Evolutionary conservation across 2,797 vertebrate genomes (phyloP).

Genomic region (Fringilla coelebs): DNA sequence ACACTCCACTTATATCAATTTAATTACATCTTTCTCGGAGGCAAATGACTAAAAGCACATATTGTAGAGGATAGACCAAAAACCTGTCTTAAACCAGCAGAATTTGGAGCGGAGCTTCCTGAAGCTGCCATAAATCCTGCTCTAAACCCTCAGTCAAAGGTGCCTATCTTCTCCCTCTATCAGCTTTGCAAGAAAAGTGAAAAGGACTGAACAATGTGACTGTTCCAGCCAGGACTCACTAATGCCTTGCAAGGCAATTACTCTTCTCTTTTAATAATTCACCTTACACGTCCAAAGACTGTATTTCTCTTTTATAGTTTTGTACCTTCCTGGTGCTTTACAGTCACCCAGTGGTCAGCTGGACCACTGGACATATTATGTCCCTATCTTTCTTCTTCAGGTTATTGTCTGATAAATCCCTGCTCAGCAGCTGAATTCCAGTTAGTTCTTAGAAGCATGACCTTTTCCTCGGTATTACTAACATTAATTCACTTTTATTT

Average conservation of each 20-base stretch:
- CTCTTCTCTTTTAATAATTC: not conserved
- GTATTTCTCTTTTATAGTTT: not conserved
- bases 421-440: not conserved
- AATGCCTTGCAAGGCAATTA: not conserved
- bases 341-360: not conserved
- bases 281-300: not conserved
- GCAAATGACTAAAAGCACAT: not conserved
- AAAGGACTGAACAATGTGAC: not conserved
- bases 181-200: not conserved
- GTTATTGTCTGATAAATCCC: not conserved
- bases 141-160: not conserved
- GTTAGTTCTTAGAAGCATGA: not conserved
- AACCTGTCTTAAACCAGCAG: not conserved
- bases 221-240: not conserved
- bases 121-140: not conserved
- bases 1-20: not conserved
- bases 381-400: not conserved
- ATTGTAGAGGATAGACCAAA: not conserved
- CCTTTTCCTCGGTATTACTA: not conserved
- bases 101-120: not conserved
- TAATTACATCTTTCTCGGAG: not conserved
- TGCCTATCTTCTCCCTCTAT: not conserved
- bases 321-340: not conserved
- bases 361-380: not conserved
- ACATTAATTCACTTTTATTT: constrained; percentile 39